Percentiles rank a stretch among this genome's conserved stretches.
phyloP scores from a whole-genome alignment of 2,113 vertebrate genomes.

The Suricata suricatta region DNA sequence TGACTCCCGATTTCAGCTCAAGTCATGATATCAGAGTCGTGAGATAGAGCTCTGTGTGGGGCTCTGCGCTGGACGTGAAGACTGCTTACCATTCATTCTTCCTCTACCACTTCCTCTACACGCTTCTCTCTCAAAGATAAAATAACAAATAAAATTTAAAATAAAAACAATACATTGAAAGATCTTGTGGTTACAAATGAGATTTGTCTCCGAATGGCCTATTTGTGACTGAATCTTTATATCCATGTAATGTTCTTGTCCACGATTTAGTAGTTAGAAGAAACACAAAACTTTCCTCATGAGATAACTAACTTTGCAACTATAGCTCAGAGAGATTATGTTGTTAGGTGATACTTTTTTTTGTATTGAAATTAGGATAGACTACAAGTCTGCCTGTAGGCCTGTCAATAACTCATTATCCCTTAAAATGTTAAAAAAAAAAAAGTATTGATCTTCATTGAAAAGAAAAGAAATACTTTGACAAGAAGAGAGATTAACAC shows the following conservation, averaged over 20 bases:
- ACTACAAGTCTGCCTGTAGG: neutral
- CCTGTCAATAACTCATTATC: neutral
- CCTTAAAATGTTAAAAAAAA: neutral
- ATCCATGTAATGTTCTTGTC: neutral
- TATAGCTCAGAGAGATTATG: neutral
- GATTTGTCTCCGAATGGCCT: neutral
- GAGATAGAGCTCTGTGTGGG: too few relatives aligned
- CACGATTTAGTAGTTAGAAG: neutral
- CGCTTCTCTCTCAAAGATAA: too few relatives aligned
- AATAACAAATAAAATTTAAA: too few relatives aligned
- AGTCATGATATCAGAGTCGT: accelerated
- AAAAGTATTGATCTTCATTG: neutral
- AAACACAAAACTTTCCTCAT: constrained; percentile 6
- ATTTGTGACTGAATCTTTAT: neutral
- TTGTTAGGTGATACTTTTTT: neutral
- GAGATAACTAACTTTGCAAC: neutral
- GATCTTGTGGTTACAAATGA: constrained; percentile 1
- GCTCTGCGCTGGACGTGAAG: too few relatives aligned
- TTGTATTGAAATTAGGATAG: neutral
- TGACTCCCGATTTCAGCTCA: too few relatives aligned
- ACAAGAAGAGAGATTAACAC: neutral
- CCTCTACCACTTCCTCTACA: too few relatives aligned
- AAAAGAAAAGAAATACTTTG: neutral
- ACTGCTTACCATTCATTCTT: too few relatives aligned
- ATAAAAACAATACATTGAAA: neutral